phyloP scores from a whole-genome alignment of 2,113 vertebrate genomes.

The Gila orcuttii region DNA sequence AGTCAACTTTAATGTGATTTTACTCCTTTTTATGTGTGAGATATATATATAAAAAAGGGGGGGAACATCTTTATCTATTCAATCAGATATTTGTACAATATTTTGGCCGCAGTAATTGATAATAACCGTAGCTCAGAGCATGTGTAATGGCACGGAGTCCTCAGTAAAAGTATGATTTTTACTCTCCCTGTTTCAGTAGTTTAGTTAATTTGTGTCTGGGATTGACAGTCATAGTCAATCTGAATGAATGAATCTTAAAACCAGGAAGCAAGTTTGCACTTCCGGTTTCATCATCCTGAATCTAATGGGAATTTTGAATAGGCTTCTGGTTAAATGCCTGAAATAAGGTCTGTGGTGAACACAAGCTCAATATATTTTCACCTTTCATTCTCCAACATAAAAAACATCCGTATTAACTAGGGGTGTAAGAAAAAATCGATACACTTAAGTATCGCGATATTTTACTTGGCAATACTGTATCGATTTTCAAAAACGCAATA shows the following conservation, averaged over 20 bases:
- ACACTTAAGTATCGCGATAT: too few species aligned
- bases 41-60: too few species aligned
- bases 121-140: not conserved
- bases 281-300: too few species aligned
- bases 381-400: too few species aligned
- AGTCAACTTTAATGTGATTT: not conserved
- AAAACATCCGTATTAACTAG: not conserved
- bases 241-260: not conserved
- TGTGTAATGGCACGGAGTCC: not conserved
- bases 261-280: not conserved
- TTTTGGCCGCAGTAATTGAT: not conserved
- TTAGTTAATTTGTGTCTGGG: not conserved
- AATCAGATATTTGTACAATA: not conserved
- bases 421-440: too few species aligned
- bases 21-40: not conserved
- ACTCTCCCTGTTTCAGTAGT: not conserved
- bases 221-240: not conserved
- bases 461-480: too few species aligned
- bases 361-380: too few species aligned
- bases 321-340: too few species aligned
- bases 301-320: too few species aligned
- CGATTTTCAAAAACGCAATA: too few species aligned
- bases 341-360: too few species aligned
- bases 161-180: not conserved
- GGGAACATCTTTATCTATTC: not conserved